Base-by-base conservation (phyloP, 2,888 invertebrate species). In the Herminia tarsipennalis region DNA sequence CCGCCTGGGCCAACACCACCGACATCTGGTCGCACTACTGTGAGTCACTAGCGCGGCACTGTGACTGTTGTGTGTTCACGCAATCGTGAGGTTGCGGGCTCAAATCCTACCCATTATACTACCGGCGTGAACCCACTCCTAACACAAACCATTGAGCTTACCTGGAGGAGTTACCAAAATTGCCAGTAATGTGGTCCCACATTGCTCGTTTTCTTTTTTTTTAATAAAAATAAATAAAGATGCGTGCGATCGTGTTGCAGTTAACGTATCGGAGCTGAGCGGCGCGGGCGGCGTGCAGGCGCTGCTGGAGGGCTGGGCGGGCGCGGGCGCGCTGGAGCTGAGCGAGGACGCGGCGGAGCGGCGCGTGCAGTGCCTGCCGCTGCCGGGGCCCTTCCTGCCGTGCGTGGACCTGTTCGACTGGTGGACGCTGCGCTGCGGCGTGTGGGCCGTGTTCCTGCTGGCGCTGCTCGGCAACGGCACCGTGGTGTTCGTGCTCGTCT, bases 351-450 rank as follows among this genome's bases (percentile, higher is more conserved):
- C 50, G 52, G 70, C 48, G 21, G 67, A 55, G 22, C 92, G 93
- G 28, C 88, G 86, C 55, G 93, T 95, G 49, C 95, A 95, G 66
- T 98, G 98, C 78, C 88, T 96, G 64, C 98, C 98, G 5, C 93
- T 95, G 75, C 98, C 98, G 1, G 96, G 97, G 16, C 98, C 98
- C 2, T 98, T 98, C 89, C 92, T 98, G 75, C 98, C 98, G 2
- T 99, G 98, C 83, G 96, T 97, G 76, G 98, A 98, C 84, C 92
- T 98, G 41, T 98, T 99, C 84, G 98, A 98, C 79, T 98, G 98
- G 98, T 98, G 98, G 98, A 98, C 98, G 2, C 89, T 98, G 66
- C 94, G 98, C 27, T 98, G 98, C 81, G 98, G 98, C 12, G 98
- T 99, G 36, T 99, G 99, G 99, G 95, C 98, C 9, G 98, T 99